phyloP scores from a whole-genome alignment of 2,113 vertebrate species.

The Triplophysa dalaica region DNA sequence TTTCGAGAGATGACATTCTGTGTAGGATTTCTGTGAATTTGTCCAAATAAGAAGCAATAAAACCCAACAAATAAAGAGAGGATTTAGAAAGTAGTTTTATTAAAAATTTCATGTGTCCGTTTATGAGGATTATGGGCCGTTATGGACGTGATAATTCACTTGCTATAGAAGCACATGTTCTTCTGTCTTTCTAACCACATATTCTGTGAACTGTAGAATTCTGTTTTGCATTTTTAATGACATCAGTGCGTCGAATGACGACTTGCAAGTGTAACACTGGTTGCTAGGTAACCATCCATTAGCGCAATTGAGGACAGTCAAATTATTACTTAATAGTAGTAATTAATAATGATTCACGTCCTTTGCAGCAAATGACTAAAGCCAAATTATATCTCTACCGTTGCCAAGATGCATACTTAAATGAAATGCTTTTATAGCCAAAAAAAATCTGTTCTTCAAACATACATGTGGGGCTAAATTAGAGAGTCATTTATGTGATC shows the following conservation, averaged over 20 bases:
- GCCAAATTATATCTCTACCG: neutral
- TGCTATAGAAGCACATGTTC: neutral
- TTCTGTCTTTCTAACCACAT: neutral
- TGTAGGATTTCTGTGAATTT: no score
- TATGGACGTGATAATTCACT: no score
- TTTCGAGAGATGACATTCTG: no score
- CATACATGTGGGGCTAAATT: constrained; percentile 19
- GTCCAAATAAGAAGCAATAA: no score
- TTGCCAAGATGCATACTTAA: neutral
- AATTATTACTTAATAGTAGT: constrained; percentile 39
- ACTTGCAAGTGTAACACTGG: constrained; percentile 29
- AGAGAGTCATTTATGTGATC: constrained; percentile 27
- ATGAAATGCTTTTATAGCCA: constrained; percentile 9
- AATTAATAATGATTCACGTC: constrained; percentile 38
- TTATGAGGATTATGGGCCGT: no score
- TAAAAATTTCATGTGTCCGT: no score
- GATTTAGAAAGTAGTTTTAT: no score
- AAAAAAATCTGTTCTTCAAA: constrained; percentile 6
- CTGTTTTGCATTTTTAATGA: constrained; percentile 14
- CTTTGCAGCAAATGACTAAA: constrained; percentile 23
- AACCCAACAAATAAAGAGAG: no score
- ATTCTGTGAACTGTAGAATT: neutral
- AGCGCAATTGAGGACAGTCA: constrained; percentile 34
- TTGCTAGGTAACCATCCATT: constrained; percentile 47
- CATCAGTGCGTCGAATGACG: constrained; percentile 21